Evolutionary conservation across 2,113 vertebrate genomes (phyloP), one percentile per base, ranked within the genome.

Genomic region (Carettochelys insculpta): DNA sequence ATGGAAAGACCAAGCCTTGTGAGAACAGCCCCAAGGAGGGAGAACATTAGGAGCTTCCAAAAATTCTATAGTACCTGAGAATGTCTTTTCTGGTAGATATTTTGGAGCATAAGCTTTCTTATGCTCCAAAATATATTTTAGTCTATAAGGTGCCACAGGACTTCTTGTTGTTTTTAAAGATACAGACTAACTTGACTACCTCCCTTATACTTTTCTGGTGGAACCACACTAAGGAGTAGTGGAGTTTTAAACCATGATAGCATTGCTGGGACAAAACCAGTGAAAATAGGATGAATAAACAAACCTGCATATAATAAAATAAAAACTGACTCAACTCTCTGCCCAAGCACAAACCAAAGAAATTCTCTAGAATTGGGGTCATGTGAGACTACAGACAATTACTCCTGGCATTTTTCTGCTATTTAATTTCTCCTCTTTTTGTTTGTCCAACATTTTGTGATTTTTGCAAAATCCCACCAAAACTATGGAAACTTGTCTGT

Each of bases 401-500:
- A 68, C 20, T 68, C 34, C n/a, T 38, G 56, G 38, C 1, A 20
- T 71, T 53, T n/a, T 12, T 48, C 2, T 16, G 5, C 51, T 4
- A 29, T 38, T 87, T 48, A 61, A 50, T 5, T 1, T 7, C 48
- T 43, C 2, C 50, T 68, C 27, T 87, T 85, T 10, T 50, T 24
- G n/a, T 47, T 24, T 65, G 81, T 34, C 50, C 27, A 0, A 77
- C 79, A 81, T 4, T 56, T 77, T 76, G 61, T 29, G 11, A 0
- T 25, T 4, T 51, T 31, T 79, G 43, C 25, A 88, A 87, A 68
- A 6, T 56, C 77, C n/a, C 79, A 3, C 1, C 52, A 79, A 56
- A 13, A 53, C 20, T 0, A 45, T 14, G 41, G 25, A 24, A 45
- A 43, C 24, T 75, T 45, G 25, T 75, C 71, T 43, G 0, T 2